These are phyloP conservation scores for Gymnoscelis rufifasciata DNA, from an alignment of 2,888 invertebrate species.

Conservation along the genomic window DNA sequence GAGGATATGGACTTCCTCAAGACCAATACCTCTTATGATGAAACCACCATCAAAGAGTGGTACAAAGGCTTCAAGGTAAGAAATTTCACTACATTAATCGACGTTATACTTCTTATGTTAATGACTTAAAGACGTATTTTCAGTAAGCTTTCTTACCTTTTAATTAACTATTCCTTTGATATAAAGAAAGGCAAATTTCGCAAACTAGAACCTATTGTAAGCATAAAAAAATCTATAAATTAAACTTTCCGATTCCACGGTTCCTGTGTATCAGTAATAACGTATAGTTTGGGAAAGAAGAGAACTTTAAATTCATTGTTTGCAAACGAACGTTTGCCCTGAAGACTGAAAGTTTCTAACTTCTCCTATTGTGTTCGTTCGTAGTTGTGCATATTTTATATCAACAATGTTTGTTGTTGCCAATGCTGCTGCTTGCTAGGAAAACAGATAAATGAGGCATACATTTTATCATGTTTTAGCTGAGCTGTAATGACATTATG, in stretches of 20 bases:
- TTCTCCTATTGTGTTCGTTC: not conserved
- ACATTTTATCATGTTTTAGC: not conserved
- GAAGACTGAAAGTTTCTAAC: not conserved
- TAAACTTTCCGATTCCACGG: not conserved
- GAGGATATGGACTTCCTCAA: constrained; percentile 99
- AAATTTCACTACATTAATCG: not conserved
- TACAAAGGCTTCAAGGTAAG: constrained; percentile 99
- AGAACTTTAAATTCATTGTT: not conserved
- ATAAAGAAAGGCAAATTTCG: too few relatives aligned
- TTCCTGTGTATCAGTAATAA: not conserved
- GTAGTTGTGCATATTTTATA: not conserved
- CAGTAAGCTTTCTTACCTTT: too few relatives aligned
- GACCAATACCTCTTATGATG: constrained; percentile 98
- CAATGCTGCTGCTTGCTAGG: not conserved
- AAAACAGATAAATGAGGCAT: not conserved
- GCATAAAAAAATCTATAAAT: not conserved
- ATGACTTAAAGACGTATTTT: too few relatives aligned
- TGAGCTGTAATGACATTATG: too few relatives aligned
- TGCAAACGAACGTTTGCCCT: not conserved
- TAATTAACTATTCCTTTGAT: too few relatives aligned
- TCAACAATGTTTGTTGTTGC: not conserved
- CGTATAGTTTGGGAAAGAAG: not conserved
- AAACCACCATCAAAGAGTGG: constrained; percentile 99
- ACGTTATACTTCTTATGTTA: too few relatives aligned
- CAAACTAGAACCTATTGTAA: too few relatives aligned